Evolutionary conservation across 2,888 invertebrate species (phyloP), one percentile per base, ranked within the genome.

Genomic region (Eurytoma californica): DNA sequence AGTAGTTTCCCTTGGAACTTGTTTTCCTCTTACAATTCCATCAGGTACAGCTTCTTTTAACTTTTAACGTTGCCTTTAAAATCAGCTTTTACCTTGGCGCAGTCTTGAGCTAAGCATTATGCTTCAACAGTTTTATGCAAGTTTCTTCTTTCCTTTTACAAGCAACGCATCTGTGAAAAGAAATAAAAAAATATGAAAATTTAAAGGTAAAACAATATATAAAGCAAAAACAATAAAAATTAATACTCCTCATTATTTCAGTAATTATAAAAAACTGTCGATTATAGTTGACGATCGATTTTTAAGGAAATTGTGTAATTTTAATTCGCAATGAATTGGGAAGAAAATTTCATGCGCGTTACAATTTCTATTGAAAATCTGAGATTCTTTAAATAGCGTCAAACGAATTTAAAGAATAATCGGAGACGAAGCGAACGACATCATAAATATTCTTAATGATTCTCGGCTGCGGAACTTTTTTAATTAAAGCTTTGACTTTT

Each of bases 21-120:
- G 4, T 68, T 75, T 57, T 53, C 13, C 63, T 51, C n/a, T 9
- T 53, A 58, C n/a, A 58, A 58, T 67, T 47, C 49, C 68, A 61
- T 61, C 53, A n/a, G n/a, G 20, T 57, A 7, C 3, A 24, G 53
- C 30, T 68, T 30, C 18, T 24, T 39, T 68, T 20, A 16, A 7
- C 39, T n/a, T 16, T 28, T 28, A 39, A 5, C 39, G 39, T 5
- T 39, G 39, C 39, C 7, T 39, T 39, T 39, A 39, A 39, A 39
- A 39, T 39, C 4, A 39, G 2, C 24, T 30, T 30, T 61, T 24
- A 18, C 28, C 16, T 39, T 61, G 61, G 53, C 14, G 53, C 70
- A n/a, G 9, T 12, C 61, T 12, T 24, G 16, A 30, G 53, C 24
- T 73, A 12, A 39, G 47, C 39, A 61, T 76, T 20, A 39, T 47